Conservation (phyloP, 2,797 vertebrate genomes). For the Eurystomus glaucurus region DNA sequence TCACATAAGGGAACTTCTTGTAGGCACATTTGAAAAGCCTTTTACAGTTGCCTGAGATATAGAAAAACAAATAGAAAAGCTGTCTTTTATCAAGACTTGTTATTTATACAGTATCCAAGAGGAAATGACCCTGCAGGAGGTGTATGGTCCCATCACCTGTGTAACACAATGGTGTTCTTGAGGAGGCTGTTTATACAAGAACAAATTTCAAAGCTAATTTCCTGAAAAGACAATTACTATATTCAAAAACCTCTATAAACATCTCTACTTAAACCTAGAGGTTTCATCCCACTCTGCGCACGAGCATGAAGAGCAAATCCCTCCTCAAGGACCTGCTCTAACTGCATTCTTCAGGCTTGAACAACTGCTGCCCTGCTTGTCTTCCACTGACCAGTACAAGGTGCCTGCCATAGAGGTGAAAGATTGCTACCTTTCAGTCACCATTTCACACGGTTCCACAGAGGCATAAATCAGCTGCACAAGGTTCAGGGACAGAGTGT, state of each 20-base stretch:
- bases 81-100: neutral
- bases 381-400: neutral
- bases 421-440: neutral
- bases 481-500: neutral
- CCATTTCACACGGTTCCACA: neutral
- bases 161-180: neutral
- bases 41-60: constrained; percentile 11
- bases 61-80: neutral
- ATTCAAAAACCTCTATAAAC: neutral
- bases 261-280: neutral
- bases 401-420: neutral
- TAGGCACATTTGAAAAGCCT: constrained; percentile 41
- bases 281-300: neutral
- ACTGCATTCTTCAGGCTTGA: neutral
- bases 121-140: constrained; percentile 27
- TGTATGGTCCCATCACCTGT: neutral
- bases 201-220: constrained; percentile 15
- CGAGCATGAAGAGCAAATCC: neutral
- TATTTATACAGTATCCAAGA: constrained; percentile 27
- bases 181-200: neutral
- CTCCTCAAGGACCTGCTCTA: neutral
- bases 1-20: constrained; percentile 30
- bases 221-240: neutral
- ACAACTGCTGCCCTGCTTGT: neutral
- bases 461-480: neutral